These are phyloP conservation scores for Globodera rostochiensis DNA, from an alignment of 1,140 invertebrate species.

Conservation along the genomic window DNA sequence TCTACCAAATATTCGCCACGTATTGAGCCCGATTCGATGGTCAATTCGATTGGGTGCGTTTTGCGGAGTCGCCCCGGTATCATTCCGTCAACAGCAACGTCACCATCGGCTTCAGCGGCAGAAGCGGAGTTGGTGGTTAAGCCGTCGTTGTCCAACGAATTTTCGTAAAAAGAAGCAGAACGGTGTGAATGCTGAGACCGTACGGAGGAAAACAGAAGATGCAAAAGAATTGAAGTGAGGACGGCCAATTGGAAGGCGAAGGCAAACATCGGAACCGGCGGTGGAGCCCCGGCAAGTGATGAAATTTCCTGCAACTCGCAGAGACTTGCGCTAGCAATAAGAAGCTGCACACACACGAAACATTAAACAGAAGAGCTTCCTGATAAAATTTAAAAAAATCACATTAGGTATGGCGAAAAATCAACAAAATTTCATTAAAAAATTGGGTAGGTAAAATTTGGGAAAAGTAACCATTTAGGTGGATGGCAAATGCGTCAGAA, in stretches of 20 bases:
- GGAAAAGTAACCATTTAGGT: no score
- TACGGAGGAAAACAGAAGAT: background rate
- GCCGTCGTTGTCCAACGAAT: background rate
- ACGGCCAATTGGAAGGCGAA: background rate
- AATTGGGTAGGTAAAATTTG: no score
- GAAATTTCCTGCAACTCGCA: no score
- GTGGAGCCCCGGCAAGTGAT: background rate
- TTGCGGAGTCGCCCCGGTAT: conserved; percentile 33
- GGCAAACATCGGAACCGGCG: background rate
- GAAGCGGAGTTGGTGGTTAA: background rate
- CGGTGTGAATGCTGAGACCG: background rate
- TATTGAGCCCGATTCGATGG: conserved; percentile 63
- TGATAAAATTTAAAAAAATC: no score
- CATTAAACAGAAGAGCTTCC: no score
- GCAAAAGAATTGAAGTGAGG: background rate
- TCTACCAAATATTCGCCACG: conserved; percentile 62
- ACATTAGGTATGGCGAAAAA: no score
- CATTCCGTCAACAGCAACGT: background rate
- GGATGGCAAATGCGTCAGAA: no score
- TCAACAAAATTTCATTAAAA: no score
- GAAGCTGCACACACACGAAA: no score
- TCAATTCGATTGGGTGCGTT: conserved; percentile 64
- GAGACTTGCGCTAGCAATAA: no score
- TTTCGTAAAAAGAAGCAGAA: background rate
- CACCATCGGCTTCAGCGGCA: background rate